A percentile compares a stretch with the other conserved stretches of the same genome.
These are phyloP conservation scores for Holothuria scabra DNA, from an alignment of 53 echinoderm and acorn worm genomes.

Conservation along the genomic window DNA sequence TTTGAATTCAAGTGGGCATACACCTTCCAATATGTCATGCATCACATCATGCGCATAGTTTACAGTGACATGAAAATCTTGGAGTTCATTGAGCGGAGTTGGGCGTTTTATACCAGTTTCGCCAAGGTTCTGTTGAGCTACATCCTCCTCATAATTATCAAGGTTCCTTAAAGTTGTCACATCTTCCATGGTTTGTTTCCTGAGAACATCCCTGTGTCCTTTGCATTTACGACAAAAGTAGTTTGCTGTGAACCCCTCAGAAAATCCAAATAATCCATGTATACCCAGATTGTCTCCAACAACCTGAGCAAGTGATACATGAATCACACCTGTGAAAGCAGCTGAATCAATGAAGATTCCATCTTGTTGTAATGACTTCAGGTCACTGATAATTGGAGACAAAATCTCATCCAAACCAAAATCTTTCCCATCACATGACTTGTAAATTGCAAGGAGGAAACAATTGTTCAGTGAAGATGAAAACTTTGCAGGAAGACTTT, in stretches of 20 bases:
- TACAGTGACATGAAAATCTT: slow-evolving; percentile 29
- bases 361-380: slow-evolving; percentile 4
- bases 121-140: slow-evolving; percentile 39
- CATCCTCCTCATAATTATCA: slow-evolving; percentile 57
- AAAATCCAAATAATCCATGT: slow-evolving; percentile 56
- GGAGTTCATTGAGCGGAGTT: slow-evolving; percentile 41
- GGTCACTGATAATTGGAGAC: slow-evolving; percentile 28
- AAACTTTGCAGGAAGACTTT: slow-evolving; percentile 39
- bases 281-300: slow-evolving; percentile 71
- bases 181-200: slow-evolving; percentile 25
- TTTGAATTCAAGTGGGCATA: slow-evolving; percentile 61
- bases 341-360: slow-evolving; percentile 43
- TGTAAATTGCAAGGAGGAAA: slow-evolving; percentile 55
- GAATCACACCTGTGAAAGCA: slow-evolving; percentile 33
- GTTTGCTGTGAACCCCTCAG: slow-evolving; percentile 63
- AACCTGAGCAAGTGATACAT: slow-evolving; percentile 37
- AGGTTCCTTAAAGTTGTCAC: slow-evolving; percentile 1
- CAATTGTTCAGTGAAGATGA: slow-evolving; percentile 53
- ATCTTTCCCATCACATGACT: slow-evolving; percentile 42
- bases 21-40: slow-evolving; percentile 65
- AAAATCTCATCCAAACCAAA: slow-evolving; percentile 53
- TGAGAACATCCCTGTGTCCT: slow-evolving; percentile 31
- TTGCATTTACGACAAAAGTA: slow-evolving; percentile 57
- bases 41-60: slow-evolving; percentile 44
- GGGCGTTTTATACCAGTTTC: slow-evolving; percentile 52